Evolutionary conservation across 2,797 vertebrate species (phyloP).

Genomic region (Anguilla megastoma): DNA sequence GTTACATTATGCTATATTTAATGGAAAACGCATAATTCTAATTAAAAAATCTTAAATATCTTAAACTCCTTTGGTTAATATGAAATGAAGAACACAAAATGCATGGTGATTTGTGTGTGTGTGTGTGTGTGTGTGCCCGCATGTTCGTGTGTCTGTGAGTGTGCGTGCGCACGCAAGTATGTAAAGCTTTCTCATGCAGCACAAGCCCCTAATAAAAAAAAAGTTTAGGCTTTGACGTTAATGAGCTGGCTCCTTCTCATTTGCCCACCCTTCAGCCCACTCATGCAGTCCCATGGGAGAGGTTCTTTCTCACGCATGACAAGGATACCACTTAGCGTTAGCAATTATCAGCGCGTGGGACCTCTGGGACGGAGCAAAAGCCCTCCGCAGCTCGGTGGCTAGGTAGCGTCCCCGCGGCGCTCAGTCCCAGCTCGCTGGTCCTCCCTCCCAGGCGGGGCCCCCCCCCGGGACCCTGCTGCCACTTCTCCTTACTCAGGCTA

Average conservation of each 20-base stretch:
- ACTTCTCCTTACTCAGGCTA: constrained; percentile 70
- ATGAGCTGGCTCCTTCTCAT: constrained; percentile 23
- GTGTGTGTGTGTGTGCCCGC: not conserved
- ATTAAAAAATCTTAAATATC: too few species aligned
- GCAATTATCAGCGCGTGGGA: constrained; percentile 23
- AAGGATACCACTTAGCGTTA: constrained; percentile 6
- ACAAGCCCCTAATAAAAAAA: not conserved
- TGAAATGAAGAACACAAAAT: constrained; percentile 5
- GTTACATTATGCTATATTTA: too few species aligned
- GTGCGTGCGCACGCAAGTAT: not conserved
- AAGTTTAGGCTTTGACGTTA: constrained; percentile 24
- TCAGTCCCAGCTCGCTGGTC: constrained; percentile 52
- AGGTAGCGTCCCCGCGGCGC: constrained; percentile 30
- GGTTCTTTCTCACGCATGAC: not conserved
- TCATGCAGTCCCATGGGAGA: not conserved
- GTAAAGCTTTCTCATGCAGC: not conserved
- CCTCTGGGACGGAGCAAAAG: constrained; percentile 8
- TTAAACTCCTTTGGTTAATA: not conserved
- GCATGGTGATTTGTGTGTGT: constrained; percentile 24
- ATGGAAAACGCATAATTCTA: too few species aligned
- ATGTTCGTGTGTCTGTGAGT: not conserved
- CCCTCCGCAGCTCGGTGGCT: constrained; percentile 1
- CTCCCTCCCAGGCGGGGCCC: constrained; percentile 71
- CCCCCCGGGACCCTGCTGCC: constrained; percentile 71
- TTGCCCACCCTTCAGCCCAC: not conserved